A percentile compares a stretch with the other conserved stretches of the same genome.
Conservation (phyloP, 2,888 invertebrate genomes). For the Caenorhabditis japonica region DNA sequence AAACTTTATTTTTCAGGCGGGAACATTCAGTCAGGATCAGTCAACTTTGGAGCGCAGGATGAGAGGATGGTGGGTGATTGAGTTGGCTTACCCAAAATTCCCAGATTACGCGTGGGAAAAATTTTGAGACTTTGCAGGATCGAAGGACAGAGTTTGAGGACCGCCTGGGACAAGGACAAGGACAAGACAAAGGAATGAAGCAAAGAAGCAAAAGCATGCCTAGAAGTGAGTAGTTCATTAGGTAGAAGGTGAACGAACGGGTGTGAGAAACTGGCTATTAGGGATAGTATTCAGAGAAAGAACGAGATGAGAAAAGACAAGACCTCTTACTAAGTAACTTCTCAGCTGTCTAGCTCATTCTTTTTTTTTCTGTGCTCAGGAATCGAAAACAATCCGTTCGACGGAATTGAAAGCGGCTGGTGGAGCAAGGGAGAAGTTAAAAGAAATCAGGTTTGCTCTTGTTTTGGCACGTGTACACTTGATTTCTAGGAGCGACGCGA, state of each 20-base stretch:
- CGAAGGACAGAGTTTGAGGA: slow-evolving; percentile 30
- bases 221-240: slow-evolving; percentile 55
- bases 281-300: too few relatives aligned
- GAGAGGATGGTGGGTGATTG: slow-evolving; percentile 29
- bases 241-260: slow-evolving; percentile 14
- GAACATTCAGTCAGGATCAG: slow-evolving; percentile 10
- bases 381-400: slow-evolving; percentile 66
- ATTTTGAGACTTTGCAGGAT: slow-evolving; percentile 8
- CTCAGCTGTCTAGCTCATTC: too few relatives aligned
- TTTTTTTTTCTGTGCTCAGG: slow-evolving; percentile 20
- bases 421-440: slow-evolving; percentile 67
- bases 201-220: slow-evolving; percentile 60
- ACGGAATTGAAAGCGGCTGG: slow-evolving; percentile 65
- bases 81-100: not conserved
- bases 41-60: slow-evolving; percentile 23
- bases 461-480: slow-evolving; percentile 40
- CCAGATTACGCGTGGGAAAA: not conserved
- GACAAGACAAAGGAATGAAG: slow-evolving; percentile 31
- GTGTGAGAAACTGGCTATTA: too few relatives aligned
- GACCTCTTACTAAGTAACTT: too few relatives aligned
- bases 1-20: slow-evolving; percentile 11
- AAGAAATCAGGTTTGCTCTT: slow-evolving; percentile 63
- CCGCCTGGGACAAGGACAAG: slow-evolving; percentile 16
- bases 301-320: too few relatives aligned
- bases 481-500: slow-evolving; percentile 58